Percentiles rank a stretch among this genome's conserved stretches.
Evolutionary conservation across 2,888 invertebrate species (phyloP).

Genomic region (Cylindroiulus punctatus): DNA sequence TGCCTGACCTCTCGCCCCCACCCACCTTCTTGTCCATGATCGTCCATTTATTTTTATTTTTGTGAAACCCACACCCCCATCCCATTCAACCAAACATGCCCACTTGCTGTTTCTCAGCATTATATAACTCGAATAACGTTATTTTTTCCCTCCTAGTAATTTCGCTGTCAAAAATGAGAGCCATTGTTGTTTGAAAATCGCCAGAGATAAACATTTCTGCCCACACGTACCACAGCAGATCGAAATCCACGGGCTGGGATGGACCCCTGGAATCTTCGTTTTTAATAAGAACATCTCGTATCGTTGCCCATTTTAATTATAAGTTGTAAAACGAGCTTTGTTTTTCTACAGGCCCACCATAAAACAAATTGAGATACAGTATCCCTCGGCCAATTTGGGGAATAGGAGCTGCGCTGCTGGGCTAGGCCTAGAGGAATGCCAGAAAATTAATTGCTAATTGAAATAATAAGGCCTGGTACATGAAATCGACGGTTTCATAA

Average conservation of each 20-base stretch:
- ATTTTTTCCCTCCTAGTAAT: not conserved
- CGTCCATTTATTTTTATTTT: too few species aligned
- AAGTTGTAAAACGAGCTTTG: slow-evolving; percentile 3
- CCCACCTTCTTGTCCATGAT: too few species aligned
- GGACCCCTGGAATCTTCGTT: not conserved
- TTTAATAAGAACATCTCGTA: not conserved
- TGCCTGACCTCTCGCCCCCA: too few species aligned
- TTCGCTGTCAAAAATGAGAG: not conserved
- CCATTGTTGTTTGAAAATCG: not conserved
- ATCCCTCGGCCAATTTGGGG: not conserved
- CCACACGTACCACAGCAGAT: not conserved
- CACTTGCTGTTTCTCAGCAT: too few species aligned
- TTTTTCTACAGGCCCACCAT: not conserved
- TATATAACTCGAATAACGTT: too few species aligned
- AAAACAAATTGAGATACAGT: slow-evolving; percentile 7
- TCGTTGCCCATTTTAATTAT: not conserved
- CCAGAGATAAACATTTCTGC: not conserved
- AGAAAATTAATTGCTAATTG: slow-evolving; percentile 21
- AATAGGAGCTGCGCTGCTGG: not conserved
- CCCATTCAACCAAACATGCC: too few species aligned
- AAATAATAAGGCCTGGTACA: not conserved
- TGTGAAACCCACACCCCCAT: too few species aligned
- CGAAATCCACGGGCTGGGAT: not conserved
- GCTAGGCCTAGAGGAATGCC: slow-evolving; percentile 5
- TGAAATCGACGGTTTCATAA: slow-evolving; percentile 4